Percentiles rank a stretch among this genome's conserved stretches.
These are phyloP conservation scores for Pogonomyrmex barbatus DNA, from an alignment of 1,140 invertebrate genomes.

Conservation along the genomic window DNA sequence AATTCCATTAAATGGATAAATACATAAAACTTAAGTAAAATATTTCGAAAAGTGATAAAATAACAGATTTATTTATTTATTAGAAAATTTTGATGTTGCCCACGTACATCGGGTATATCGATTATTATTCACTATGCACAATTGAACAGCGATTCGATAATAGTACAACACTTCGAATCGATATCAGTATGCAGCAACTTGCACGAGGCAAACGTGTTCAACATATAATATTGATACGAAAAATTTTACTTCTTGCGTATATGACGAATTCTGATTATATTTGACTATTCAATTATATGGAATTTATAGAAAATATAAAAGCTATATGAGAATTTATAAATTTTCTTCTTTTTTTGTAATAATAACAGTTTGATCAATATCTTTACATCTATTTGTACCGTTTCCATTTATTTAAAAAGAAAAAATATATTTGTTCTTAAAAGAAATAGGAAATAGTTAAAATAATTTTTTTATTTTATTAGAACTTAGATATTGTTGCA, in stretches of 20 bases:
- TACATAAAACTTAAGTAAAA: neutral
- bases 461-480: neutral
- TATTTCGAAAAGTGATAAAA: neutral
- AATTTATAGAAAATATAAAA: neutral
- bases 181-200: slow-evolving; percentile 60
- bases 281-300: neutral
- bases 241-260: neutral
- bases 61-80: neutral
- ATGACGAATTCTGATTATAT: neutral
- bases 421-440: neutral
- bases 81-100: neutral
- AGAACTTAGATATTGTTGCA: neutral
- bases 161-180: slow-evolving; percentile 49
- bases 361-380: slow-evolving; percentile 7
- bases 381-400: neutral
- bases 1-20: neutral
- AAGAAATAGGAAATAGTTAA: neutral
- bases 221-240: slow-evolving; percentile 51
- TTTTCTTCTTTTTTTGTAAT: neutral
- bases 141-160: slow-evolving; percentile 67
- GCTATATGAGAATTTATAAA: neutral
- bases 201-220: slow-evolving; percentile 66
- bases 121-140: slow-evolving; percentile 69
- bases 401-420: neutral
- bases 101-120: neutral